Conservation (phyloP, 2,888 invertebrate genomes). For the Embidobia sp. region DNA sequence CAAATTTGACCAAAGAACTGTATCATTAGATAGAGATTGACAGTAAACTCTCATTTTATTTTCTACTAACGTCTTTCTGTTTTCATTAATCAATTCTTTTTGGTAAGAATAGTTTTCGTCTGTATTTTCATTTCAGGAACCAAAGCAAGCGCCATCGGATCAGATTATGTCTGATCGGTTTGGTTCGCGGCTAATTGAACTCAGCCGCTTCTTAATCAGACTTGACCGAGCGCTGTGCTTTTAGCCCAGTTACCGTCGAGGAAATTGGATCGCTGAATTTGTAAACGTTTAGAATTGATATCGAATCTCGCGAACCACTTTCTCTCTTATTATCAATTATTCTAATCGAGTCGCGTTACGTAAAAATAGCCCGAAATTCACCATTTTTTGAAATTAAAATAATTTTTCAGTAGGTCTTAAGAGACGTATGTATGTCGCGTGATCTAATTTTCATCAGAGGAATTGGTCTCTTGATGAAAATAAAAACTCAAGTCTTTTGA, state of each 20-base stretch:
- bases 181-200: slow-evolving; percentile 10
- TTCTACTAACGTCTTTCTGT: too few relatives aligned
- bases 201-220: slow-evolving; percentile 17
- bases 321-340: neutral
- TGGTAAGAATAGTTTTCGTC: neutral
- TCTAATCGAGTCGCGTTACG: too few relatives aligned
- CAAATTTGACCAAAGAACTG: too few relatives aligned
- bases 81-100: neutral
- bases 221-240: neutral
- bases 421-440: too few relatives aligned
- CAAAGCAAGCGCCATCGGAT: neutral
- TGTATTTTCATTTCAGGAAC: neutral
- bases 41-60: too few relatives aligned
- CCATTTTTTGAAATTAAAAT: too few relatives aligned
- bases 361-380: too few relatives aligned
- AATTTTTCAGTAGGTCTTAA: too few relatives aligned
- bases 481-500: too few relatives aligned
- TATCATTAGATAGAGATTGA: too few relatives aligned
- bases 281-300: slow-evolving; percentile 4
- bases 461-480: too few relatives aligned
- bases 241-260: neutral
- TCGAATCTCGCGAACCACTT: slow-evolving; percentile 2
- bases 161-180: slow-evolving; percentile 13
- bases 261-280: neutral
- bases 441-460: too few relatives aligned